Base-by-base conservation (phyloP, 2,888 invertebrate species). In the Phaonia tiefii region DNA sequence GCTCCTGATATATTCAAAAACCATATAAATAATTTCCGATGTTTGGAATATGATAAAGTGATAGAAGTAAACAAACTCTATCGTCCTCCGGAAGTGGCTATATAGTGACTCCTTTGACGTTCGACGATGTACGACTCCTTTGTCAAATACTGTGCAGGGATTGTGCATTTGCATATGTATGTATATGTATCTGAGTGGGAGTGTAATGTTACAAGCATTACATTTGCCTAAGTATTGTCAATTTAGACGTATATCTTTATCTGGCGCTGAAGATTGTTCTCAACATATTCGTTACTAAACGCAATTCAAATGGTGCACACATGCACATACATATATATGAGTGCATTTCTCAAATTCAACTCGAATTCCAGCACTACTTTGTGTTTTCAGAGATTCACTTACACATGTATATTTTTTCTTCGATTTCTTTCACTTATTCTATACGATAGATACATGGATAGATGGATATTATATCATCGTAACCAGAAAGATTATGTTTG, bases 251-350 rank as follows among this genome's bases (percentile, higher is more conserved):
- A 46, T 39, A 56, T 75, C 42, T 54, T 22, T 70, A 67, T 75
- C 77, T 78, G 63, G 75, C 25, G 51, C 75, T 75, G 67, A 42
- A 65, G 69, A 67, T 71, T 67, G 54, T 67, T 69, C 46, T 49
- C 67, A 69, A 75, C 22, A 60, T 74, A 26, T 72, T 31, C 22
- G 37, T 80, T 73, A 26, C 66, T 69, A 70, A 65, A 39, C 44
- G 49, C 63, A 75, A 44, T 11, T 13, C 44, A 44, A 8, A 44
- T 13, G 4, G 13, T 63, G 37, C 37, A 66, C 31, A 58, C 8
- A 60, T 42, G 3, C 22, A 37, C 49, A 13, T 1, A 25, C 13
- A 51, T 22, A 10, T 51, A 11, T 22, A n/a, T 46, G n/a, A 1
- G 7, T 46, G 15, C 17, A 46, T 15, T 31, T 5, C 8, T 5